phyloP scores from a whole-genome alignment of 2,797 vertebrate genomes.

The Enteromius thamalakanensis region DNA sequence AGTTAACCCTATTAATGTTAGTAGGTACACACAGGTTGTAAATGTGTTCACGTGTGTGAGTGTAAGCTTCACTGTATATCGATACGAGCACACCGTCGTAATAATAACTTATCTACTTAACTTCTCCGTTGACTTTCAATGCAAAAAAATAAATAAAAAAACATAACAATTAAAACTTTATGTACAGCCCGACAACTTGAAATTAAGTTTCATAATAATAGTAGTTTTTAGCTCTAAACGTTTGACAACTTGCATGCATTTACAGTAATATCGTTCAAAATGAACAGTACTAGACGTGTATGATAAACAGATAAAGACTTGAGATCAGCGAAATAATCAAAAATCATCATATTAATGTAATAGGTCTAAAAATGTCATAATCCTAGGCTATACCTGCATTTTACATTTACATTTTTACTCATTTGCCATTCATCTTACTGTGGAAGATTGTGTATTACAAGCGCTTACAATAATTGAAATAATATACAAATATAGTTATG shows the following conservation, averaged over 20 bases:
- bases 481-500: neutral
- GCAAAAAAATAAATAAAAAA: neutral
- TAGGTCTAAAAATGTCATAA: neutral
- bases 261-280: neutral
- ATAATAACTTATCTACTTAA: constrained; percentile 19
- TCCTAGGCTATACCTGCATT: neutral
- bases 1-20: neutral
- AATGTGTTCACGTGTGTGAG: neutral
- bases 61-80: neutral
- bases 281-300: neutral
- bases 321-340: neutral
- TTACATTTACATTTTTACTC: neutral
- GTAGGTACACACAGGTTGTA: constrained; percentile 9
- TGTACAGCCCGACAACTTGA: neutral
- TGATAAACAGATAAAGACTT: neutral
- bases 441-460: neutral
- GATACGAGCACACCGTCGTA: neutral
- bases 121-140: neutral
- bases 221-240: neutral
- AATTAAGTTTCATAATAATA: neutral
- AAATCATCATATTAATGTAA: neutral
- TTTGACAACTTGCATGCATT: neutral
- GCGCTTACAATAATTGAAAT: neutral
- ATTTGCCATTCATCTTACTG: neutral
- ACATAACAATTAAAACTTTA: too few species aligned